These are phyloP conservation scores for Saturnia pavonia DNA, from an alignment of 2,888 invertebrate species.

Conservation along the genomic window DNA sequence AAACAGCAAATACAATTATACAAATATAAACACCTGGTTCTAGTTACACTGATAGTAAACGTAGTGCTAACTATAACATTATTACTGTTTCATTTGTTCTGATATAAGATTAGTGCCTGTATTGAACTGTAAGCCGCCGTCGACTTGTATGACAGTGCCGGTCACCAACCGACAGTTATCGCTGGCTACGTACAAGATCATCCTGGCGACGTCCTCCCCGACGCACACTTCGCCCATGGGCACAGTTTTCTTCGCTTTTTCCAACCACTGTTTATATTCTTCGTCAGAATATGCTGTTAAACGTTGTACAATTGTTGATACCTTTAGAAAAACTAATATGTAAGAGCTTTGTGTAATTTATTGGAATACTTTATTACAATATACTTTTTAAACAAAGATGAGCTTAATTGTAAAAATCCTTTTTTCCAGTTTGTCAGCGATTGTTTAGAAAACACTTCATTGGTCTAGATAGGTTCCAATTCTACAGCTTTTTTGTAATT, in stretches of 20 bases:
- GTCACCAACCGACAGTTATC: conserved; percentile 90
- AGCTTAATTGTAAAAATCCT: no score
- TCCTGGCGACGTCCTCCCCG: conserved; percentile 86
- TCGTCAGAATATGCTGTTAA: conserved; percentile 7
- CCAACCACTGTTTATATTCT: conserved; percentile 2
- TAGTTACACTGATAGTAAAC: background rate
- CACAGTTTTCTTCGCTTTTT: background rate
- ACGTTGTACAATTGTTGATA: conserved; percentile 40
- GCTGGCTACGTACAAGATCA: conserved; percentile 91
- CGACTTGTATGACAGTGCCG: conserved; percentile 69
- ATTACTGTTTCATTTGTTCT: background rate
- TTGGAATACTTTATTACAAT: no score
- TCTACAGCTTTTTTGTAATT: no score
- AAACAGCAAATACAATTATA: no score
- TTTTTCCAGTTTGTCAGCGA: no score
- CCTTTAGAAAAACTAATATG: background rate
- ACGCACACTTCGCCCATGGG: conserved; percentile 23
- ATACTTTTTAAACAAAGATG: no score
- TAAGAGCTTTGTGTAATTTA: no score
- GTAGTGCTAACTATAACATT: background rate
- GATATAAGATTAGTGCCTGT: background rate
- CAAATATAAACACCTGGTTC: background rate
- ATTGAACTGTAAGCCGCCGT: conserved; percentile 14
- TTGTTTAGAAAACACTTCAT: no score
- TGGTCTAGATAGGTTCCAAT: no score